Conservation (phyloP, 2,797 vertebrate genomes). For the Oceanodroma leucorhoa region DNA sequence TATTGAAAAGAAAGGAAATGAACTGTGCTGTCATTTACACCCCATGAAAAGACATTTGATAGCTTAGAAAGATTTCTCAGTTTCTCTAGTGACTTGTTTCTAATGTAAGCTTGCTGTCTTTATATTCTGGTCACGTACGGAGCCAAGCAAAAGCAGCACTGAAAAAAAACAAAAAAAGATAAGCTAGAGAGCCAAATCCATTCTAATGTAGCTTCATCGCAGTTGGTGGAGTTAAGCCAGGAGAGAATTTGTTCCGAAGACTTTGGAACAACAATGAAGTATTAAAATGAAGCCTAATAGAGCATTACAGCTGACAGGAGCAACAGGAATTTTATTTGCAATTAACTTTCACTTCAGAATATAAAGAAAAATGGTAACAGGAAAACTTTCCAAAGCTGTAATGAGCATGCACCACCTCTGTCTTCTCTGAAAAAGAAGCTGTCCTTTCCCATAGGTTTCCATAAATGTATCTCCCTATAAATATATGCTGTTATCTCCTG, state of each 20-base stretch:
- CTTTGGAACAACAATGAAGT: neutral
- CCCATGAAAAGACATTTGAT: constrained; percentile 11
- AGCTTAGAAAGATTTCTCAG: neutral
- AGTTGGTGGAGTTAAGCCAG: neutral
- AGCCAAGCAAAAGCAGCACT: constrained; percentile 1
- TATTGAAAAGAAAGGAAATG: constrained; percentile 43
- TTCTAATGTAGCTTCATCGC: neutral
- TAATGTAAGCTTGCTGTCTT: neutral
- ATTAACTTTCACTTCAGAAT: neutral
- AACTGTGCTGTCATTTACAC: constrained; percentile 26
- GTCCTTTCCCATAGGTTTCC: neutral
- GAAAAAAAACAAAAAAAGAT: neutral
- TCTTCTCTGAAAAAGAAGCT: neutral
- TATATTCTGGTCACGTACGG: neutral
- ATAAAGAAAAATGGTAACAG: neutral
- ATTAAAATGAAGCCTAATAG: constrained; percentile 2
- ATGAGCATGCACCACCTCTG: neutral
- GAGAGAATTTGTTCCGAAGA: neutral
- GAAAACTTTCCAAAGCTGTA: neutral
- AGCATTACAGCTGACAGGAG: neutral
- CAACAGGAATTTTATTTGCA: neutral
- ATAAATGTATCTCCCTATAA: neutral
- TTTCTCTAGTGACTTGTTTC: constrained; percentile 29
- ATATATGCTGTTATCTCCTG: constrained; percentile 4
- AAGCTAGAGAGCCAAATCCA: neutral